Percentiles rank a stretch among this genome's conserved stretches.
phyloP scores from a whole-genome alignment of 2,888 invertebrate species.

The Tholera decimalis region DNA sequence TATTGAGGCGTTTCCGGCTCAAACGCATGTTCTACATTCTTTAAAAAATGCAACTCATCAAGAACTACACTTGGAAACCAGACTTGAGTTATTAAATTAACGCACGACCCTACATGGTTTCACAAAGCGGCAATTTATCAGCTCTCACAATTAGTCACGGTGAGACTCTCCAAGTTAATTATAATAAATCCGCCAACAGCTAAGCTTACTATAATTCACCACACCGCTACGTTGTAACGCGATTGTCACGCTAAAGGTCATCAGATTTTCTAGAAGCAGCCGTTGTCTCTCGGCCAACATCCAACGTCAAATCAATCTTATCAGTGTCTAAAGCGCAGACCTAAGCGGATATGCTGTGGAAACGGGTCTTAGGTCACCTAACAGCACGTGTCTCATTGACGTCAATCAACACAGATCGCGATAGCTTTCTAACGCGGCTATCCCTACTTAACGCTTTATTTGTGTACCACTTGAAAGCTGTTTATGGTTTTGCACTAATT shows the following conservation, averaged over 20 bases:
- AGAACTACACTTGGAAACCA: conserved; percentile 21
- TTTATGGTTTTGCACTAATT: conserved; percentile 54
- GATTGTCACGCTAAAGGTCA: conserved; percentile 66
- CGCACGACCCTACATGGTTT: conserved; percentile 20
- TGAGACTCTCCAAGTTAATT: conserved; percentile 27
- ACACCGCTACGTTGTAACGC: conserved; percentile 40
- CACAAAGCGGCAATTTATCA: conserved; percentile 32
- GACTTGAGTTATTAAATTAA: conserved; percentile 8
- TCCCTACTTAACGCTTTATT: conserved; percentile 54
- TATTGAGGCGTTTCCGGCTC: conserved; percentile 53
- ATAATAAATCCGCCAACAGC: conserved; percentile 49
- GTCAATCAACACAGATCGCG: conserved; percentile 76
- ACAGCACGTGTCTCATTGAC: conserved; percentile 80
- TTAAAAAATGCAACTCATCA: conserved; percentile 33
- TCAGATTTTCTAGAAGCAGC: conserved; percentile 59
- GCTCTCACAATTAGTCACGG: conserved; percentile 35
- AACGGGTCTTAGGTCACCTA: conserved; percentile 81
- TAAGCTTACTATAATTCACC: conserved; percentile 51
- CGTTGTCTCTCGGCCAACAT: conserved; percentile 61
- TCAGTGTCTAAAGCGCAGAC: conserved; percentile 67
- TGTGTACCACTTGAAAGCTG: conserved; percentile 40
- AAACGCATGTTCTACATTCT: conserved; percentile 43
- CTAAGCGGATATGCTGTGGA: conserved; percentile 73
- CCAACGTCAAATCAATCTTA: conserved; percentile 73
- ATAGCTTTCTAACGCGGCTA: conserved; percentile 75